Base-by-base conservation (phyloP, 2,797 vertebrate species). In the Pipistrellus pipistrellus region DNA sequence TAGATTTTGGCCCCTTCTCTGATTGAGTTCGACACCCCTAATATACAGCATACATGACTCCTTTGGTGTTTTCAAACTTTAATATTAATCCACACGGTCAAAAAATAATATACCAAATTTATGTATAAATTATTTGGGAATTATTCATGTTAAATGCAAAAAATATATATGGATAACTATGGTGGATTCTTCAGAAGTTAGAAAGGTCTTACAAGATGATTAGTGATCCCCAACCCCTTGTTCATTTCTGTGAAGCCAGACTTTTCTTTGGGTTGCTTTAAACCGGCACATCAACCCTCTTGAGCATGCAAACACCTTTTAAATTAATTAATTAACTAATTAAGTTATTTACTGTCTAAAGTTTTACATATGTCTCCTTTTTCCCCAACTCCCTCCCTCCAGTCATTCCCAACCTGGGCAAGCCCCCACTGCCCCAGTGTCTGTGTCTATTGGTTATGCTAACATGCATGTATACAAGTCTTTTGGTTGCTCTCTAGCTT, bases 81-180 rank as follows among this genome's bases (percentile, higher is more conserved):
- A 92, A 17, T 35, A 73, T 71, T 62, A 53, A 88, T 80, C 18
- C 72, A 38, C 38, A 20, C 1, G 0, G 4, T 53, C 27, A 83
- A 95, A 91, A 86, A 68, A 48, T 23, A 81, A 68, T 72, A 41
- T 68, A 21, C 25, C 18, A 64, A 76, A 72, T 72, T 80, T 68
- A 51, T 57, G 21, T 53, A 32, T 59, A 81, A 85, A 89, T 77
- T n/a, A 73, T 11, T 21, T 62, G 41, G 25, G 23, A 80, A 38
- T 84, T 38, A 48, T 59, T 76, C 59, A 81, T 13, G 35, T 32
- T 76, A 75, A 57, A 44, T 23, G 51, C 9, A 66, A 27, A 59
- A 72, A 53, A 21, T 73, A 10, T 5, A 21, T 77, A 10, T 5
- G 30, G 30, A 32, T 44, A 44, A 68, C 6, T 12, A 69, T 8